Conservation (phyloP, 2,113 vertebrate genomes). For the Picathartes gymnocephalus region DNA sequence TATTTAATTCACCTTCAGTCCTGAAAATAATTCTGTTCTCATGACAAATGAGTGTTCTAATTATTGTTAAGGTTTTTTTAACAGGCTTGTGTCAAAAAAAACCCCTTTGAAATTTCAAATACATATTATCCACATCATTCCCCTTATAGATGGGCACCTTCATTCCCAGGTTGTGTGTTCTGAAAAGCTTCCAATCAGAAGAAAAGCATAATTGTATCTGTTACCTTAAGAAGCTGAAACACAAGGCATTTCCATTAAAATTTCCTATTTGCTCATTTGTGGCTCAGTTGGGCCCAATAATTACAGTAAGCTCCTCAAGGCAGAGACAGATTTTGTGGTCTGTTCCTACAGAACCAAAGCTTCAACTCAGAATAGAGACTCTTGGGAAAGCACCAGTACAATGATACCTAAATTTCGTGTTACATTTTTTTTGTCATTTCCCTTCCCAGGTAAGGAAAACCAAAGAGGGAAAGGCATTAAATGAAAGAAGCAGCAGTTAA, state of each 20-base stretch:
- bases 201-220: neutral
- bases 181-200: neutral
- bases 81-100: neutral
- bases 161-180: accelerated
- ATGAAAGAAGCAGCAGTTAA: neutral
- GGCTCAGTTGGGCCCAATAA: neutral
- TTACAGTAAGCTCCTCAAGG: neutral
- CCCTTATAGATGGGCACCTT: neutral
- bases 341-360: neutral
- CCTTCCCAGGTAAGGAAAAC: neutral
- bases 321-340: neutral
- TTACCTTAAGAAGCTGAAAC: neutral
- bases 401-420: neutral
- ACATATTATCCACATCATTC: neutral
- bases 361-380: neutral
- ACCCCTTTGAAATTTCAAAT: neutral
- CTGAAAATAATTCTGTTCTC: neutral
- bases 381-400: neutral
- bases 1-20: neutral
- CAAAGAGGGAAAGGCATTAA: neutral
- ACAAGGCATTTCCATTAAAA: neutral
- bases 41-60: neutral
- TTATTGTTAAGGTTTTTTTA: neutral
- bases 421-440: neutral
- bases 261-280: neutral